phyloP scores from a whole-genome alignment of 2,113 vertebrate species.

The human region GRCh38 chr5:23861001-23861500 shows the following conservation, averaged over 20 bases:
- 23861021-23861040: background rate
- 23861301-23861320: background rate
- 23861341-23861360: background rate
- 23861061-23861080: background rate
- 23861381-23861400: background rate
- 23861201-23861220: background rate
- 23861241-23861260: background rate
- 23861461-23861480: background rate
- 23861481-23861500: background rate
- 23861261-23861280: background rate
- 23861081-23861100: conserved; percentile 19
- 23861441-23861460: background rate
- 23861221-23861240: background rate
- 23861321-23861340: background rate
- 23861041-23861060: background rate
- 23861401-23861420: background rate
- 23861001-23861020: background rate
- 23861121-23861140: conserved; percentile 7
- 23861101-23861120: background rate
- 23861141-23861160: background rate
- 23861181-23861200: background rate
- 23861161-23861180: background rate
- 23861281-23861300: background rate
- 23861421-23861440: background rate
- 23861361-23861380: background rate